Evolutionary conservation across 1,140 invertebrate species (phyloP).

Genomic region (Parapsyche elsis): DNA sequence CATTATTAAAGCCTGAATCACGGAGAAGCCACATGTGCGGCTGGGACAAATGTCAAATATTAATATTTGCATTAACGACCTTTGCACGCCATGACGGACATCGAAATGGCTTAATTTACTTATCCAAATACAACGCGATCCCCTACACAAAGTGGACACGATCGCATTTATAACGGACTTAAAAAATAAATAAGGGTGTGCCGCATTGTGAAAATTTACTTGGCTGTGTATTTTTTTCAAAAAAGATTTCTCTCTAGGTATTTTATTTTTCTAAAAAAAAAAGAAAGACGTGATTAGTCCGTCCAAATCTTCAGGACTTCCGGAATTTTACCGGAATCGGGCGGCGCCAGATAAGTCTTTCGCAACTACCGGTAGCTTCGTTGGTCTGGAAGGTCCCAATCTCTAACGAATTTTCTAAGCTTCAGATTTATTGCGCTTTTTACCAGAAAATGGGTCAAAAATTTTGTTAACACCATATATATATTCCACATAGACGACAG

Average conservation of each 20-base stretch:
- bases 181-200: no score
- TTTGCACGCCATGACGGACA: background rate
- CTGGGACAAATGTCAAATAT: slow-evolving; percentile 9
- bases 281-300: background rate
- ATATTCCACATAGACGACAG: no score
- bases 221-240: no score
- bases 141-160: background rate
- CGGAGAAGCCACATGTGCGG: background rate
- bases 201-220: no score
- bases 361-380: background rate
- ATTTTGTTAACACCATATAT: background rate
- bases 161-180: background rate
- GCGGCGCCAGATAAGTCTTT: slow-evolving; percentile 8
- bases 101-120: slow-evolving; percentile 8
- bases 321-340: slow-evolving; percentile 4
- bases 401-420: slow-evolving; percentile 7
- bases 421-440: slow-evolving; percentile 8
- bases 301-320: background rate
- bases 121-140: background rate
- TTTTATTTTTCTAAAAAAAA: no score
- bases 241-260: no score
- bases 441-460: slow-evolving; percentile 3
- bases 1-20: slow-evolving; percentile 25
- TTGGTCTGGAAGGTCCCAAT: background rate
- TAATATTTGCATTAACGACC: slow-evolving; percentile 24